phyloP scores from a whole-genome alignment of 1,140 invertebrate species.

The Marisa cornuarietis region DNA sequence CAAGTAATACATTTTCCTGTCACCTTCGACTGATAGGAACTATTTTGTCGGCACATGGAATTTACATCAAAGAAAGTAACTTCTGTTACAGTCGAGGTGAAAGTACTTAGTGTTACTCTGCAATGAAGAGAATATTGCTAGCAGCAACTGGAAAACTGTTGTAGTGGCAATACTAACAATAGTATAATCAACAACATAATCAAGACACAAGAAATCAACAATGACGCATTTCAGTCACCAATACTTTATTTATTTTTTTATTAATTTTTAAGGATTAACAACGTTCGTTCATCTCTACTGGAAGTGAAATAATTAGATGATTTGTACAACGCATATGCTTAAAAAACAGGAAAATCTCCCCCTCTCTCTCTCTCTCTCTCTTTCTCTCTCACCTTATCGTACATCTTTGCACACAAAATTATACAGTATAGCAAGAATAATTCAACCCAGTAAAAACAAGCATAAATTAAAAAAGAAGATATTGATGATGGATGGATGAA shows the following conservation, averaged over 20 bases:
- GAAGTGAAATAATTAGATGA: no score
- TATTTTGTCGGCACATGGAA: no score
- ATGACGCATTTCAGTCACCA: background rate
- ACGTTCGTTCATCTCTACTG: background rate
- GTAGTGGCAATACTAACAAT: no score
- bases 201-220: background rate
- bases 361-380: slow-evolving; percentile 1
- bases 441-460: background rate
- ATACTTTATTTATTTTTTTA: background rate
- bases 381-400: slow-evolving; percentile 1
- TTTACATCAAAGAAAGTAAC: no score
- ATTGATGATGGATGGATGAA: background rate
- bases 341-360: background rate
- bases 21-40: no score
- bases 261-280: background rate
- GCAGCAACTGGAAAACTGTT: no score
- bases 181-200: background rate
- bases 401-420: background rate
- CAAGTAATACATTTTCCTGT: no score
- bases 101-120: no score
- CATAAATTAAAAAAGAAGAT: background rate
- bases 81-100: no score
- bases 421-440: background rate
- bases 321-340: no score
- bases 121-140: no score